Conservation (phyloP, 53 echinoderm and acorn worm genomes). For the Apostichopus leukothele region DNA sequence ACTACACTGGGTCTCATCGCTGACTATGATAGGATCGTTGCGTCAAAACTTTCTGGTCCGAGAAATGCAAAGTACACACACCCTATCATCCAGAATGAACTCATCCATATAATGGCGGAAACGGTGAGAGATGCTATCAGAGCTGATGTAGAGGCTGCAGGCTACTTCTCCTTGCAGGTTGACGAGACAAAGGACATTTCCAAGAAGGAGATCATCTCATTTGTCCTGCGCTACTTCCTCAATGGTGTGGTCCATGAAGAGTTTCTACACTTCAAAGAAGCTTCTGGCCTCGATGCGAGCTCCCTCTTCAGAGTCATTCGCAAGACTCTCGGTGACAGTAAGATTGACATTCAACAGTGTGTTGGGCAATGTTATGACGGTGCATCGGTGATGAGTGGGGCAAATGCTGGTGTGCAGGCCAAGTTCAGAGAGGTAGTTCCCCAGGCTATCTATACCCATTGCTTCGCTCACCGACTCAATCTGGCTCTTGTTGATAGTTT, state of each 20-base stretch:
- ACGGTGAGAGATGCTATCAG: conserved; percentile 34
- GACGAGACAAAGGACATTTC: conserved; percentile 47
- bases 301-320: conserved; percentile 36
- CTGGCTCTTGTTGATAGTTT: neutral
- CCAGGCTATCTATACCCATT: conserved; percentile 43
- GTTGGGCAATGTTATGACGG: conserved; percentile 64
- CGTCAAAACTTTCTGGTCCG: neutral
- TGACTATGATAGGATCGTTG: conserved; percentile 9
- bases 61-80: conserved; percentile 29
- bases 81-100: conserved; percentile 29
- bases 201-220: conserved; percentile 48
- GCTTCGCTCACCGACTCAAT: conserved; percentile 40
- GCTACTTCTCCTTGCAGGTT: neutral
- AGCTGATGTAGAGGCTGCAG: conserved; percentile 37
- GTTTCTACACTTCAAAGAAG: conserved; percentile 50
- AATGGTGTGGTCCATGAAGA: conserved; percentile 45
- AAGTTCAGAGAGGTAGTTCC: conserved; percentile 43
- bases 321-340: conserved; percentile 26
- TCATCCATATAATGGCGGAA: conserved; percentile 23
- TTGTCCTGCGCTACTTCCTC: conserved; percentile 50
- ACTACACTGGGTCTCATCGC: neutral
- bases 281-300: conserved; percentile 18
- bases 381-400: conserved; percentile 61
- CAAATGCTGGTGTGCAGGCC: conserved; percentile 40
- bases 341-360: conserved; percentile 22